Conservation (phyloP, 2,888 invertebrate genomes). For the Chrysodeixis includens region DNA sequence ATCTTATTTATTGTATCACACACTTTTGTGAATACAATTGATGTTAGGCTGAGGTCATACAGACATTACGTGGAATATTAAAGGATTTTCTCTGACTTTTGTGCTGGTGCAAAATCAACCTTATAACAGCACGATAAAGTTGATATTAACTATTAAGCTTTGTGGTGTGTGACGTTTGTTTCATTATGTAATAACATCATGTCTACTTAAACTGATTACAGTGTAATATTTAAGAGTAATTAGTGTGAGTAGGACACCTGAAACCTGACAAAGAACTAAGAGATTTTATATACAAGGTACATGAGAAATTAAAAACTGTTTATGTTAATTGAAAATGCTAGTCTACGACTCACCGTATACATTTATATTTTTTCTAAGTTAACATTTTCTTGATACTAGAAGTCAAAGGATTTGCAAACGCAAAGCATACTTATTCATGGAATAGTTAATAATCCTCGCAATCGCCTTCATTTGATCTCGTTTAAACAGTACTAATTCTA, state of each 20-base stretch:
- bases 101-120: neutral
- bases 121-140: neutral
- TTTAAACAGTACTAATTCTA: no score
- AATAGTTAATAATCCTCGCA: no score
- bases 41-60: neutral
- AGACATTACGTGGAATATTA: neutral
- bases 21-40: neutral
- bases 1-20: constrained; percentile 23
- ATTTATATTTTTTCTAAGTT: neutral
- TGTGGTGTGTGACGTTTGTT: neutral
- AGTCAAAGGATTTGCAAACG: no score
- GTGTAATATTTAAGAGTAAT: neutral
- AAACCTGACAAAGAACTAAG: neutral
- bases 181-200: neutral
- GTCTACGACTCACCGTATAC: neutral
- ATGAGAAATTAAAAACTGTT: neutral
- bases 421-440: no score
- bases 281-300: neutral
- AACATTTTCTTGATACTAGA: no score
- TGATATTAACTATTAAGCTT: neutral
- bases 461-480: no score
- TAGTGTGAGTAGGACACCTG: neutral
- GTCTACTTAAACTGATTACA: neutral
- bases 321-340: neutral
- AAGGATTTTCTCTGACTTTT: neutral